Evolutionary conservation across 2,888 invertebrate species (phyloP), one percentile per base, ranked within the genome.

Genomic region (Pasiphila rectangulata): DNA sequence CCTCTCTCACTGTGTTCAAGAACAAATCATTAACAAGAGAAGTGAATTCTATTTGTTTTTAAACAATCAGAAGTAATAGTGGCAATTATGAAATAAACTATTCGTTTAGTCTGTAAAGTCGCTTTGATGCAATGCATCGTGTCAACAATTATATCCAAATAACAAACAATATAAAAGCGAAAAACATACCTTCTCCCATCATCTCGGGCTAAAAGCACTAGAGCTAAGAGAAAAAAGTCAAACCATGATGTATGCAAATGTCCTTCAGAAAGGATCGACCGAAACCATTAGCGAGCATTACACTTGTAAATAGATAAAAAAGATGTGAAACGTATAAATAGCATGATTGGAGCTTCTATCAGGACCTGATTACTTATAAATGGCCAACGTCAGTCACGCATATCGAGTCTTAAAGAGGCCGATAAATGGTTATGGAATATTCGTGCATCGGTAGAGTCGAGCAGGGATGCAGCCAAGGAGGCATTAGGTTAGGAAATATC

Each of bases 371-470:
- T 68, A 65, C 61, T 69, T 69, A 67, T 70, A 73, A 74, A 75
- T 69, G 67, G 62, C 60, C 56, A 64, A 65, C 59, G 72, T 72
- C 75, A 73, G 63, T 72, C 69, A 71, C 59, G 70, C 61, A 60
- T 56, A 55, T 60, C 60, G 57, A 50, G 59, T 59, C 56, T 66
- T 66, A 59, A 67, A 67, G 67, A 44, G 59, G 53, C 67, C 69
- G 66, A 74, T 75, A 74, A 74, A 79, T 67, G 68, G 66, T 57
- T 57, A 61, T 56, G 67, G 67, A 68, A 63, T 65, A 72, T 68
- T 66, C 69, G 71, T 70, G 67, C 63, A 61, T 56, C 61, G 59
- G 61, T 60, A 60, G 64, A 64, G 54, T 57, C 62, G 58, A 59
- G 56, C 71, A 43, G 48, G 32, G 43, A 13, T 43, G 48, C 17